Conservation (phyloP, 2,797 vertebrate species). For the Hafferia zeledoni region DNA sequence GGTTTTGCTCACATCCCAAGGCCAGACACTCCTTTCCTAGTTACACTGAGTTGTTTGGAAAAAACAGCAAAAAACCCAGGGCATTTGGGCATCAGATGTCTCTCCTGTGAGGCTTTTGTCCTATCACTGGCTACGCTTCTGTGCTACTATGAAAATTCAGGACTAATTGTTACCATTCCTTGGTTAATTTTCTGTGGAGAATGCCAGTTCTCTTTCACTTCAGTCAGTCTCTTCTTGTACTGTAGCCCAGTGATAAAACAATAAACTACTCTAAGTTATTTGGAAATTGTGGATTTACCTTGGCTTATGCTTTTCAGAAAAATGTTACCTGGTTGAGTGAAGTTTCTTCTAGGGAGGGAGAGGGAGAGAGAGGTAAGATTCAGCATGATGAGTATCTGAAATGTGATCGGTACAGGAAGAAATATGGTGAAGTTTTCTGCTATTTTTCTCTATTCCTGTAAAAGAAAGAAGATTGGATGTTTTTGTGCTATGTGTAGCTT, state of each 20-base stretch:
- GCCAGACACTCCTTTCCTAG: not conserved
- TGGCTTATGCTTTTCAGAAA: not conserved
- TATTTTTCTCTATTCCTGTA: not conserved
- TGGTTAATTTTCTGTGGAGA: not conserved
- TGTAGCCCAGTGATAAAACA: not conserved
- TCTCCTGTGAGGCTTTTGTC: not conserved
- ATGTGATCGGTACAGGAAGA: not conserved
- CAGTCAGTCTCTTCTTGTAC: not conserved
- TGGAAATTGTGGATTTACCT: not conserved
- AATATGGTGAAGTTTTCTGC: not conserved
- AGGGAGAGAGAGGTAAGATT: not conserved
- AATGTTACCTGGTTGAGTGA: not conserved
- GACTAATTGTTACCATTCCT: not conserved
- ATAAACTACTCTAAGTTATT: not conserved
- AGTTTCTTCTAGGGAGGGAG: not conserved
- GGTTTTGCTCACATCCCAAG: not conserved
- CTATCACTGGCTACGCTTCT: not conserved
- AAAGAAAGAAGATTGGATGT: not conserved
- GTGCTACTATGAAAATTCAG: not conserved
- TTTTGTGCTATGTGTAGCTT: not conserved
- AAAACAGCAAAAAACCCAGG: not conserved
- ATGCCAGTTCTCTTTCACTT: not conserved
- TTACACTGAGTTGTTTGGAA: not conserved
- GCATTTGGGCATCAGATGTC: not conserved
- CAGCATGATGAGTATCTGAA: not conserved